phyloP scores from a whole-genome alignment of 2,797 vertebrate species.

The Helostoma temminkii region DNA sequence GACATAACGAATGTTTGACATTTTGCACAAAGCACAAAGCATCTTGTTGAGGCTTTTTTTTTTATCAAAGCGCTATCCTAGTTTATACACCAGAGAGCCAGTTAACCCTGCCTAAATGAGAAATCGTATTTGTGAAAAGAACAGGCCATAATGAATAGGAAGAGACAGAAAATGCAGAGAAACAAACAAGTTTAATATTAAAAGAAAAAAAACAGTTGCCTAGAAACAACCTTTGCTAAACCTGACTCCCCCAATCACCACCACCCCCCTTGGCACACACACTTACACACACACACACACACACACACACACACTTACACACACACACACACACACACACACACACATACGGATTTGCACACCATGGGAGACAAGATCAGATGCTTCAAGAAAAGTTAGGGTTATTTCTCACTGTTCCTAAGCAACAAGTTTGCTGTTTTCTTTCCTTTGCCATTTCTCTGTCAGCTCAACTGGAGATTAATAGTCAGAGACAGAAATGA shows the following conservation, averaged over 20 bases:
- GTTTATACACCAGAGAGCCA: slow-evolving; percentile 16
- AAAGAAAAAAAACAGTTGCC: slow-evolving; percentile 72
- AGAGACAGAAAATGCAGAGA: slow-evolving; percentile 51
- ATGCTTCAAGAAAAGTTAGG: slow-evolving; percentile 79
- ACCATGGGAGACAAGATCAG: slow-evolving; percentile 78
- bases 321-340: slow-evolving; percentile 18
- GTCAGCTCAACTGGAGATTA: slow-evolving; percentile 56
- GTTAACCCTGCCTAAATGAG: slow-evolving; percentile 43
- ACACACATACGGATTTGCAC: slow-evolving; percentile 43
- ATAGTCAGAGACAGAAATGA: slow-evolving; percentile 66
- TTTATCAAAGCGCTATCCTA: slow-evolving; percentile 5
- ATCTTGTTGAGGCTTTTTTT: not conserved
- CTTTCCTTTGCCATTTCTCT: slow-evolving; percentile 53
- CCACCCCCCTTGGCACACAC: slow-evolving; percentile 32
- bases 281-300: not conserved
- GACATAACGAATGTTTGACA: slow-evolving; percentile 13
- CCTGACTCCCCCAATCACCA: slow-evolving; percentile 57
- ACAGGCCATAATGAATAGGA: slow-evolving; percentile 58
- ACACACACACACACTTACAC: slow-evolving; percentile 21
- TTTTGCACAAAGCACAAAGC: not conserved
- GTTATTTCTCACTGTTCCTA: slow-evolving; percentile 81
- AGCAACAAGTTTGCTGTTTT: slow-evolving; percentile 80
- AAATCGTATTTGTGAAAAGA: slow-evolving; percentile 37
- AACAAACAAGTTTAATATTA: slow-evolving; percentile 67
- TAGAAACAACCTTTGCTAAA: slow-evolving; percentile 81